A percentile compares a stretch with the other conserved stretches of the same genome.
Conservation (phyloP, 2,113 vertebrate species). For the Pangasianodon gigas region DNA sequence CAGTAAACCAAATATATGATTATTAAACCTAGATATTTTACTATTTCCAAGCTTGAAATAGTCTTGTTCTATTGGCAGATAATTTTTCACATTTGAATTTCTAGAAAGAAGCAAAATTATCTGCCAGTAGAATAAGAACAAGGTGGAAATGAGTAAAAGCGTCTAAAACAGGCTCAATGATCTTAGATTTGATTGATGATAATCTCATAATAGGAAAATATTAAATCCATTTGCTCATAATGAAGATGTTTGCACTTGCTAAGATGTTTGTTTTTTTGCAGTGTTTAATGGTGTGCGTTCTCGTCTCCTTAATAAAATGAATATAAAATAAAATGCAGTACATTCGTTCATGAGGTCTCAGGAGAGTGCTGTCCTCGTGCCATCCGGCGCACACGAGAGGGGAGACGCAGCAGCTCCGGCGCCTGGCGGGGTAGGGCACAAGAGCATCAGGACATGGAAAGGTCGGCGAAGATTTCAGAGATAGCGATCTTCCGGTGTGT, state of each 20-base stretch:
- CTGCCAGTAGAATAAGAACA: neutral
- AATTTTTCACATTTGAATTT: neutral
- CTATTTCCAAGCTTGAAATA: neutral
- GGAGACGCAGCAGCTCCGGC: slow-evolving; percentile 40
- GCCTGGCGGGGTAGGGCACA: slow-evolving; percentile 51
- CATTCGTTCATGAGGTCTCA: slow-evolving; percentile 61
- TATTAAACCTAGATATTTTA: neutral
- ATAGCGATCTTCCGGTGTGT: slow-evolving; percentile 50
- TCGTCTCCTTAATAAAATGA: slow-evolving; percentile 6
- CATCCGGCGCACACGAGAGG: slow-evolving; percentile 57
- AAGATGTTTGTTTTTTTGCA: neutral
- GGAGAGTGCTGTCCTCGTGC: slow-evolving; percentile 56
- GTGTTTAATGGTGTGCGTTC: neutral
- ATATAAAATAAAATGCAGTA: slow-evolving; percentile 48
- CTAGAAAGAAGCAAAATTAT: neutral
- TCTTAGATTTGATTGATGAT: neutral
- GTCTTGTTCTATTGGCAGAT: neutral
- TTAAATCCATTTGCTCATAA: neutral
- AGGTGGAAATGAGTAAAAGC: neutral
- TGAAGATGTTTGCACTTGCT: neutral
- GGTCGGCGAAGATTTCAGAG: slow-evolving; percentile 38
- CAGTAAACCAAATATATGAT: neutral
- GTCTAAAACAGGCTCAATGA: neutral
- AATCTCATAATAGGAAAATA: neutral
- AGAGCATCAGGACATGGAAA: slow-evolving; percentile 44